A percentile compares a stretch with the other conserved stretches of the same genome.
These are phyloP conservation scores for Lytechinus variegatus DNA, from an alignment of 35 echinoderm and acorn worm genomes.

Conservation along the genomic window DNA sequence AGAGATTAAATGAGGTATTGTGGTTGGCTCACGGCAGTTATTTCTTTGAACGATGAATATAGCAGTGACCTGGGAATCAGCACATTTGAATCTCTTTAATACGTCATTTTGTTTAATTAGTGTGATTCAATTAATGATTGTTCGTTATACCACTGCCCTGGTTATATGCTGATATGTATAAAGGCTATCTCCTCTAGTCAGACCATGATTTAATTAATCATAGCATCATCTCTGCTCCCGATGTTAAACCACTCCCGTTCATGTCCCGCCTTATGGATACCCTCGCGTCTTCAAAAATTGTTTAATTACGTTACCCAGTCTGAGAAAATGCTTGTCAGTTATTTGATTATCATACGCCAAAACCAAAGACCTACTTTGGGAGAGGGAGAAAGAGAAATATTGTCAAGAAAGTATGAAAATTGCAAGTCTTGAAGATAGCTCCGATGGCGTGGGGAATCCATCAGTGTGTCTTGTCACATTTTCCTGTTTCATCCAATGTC, in stretches of 20 bases:
- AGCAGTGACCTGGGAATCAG: not conserved
- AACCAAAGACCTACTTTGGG: not conserved
- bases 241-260: constrained; percentile 22
- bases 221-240: constrained; percentile 3
- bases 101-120: not conserved
- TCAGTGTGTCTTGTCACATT: constrained; percentile 31
- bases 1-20: not conserved
- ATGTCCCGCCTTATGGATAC: constrained; percentile 15
- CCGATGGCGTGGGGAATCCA: constrained; percentile 6
- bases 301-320: constrained; percentile 47
- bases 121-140: constrained; percentile 44
- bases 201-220: constrained; percentile 42
- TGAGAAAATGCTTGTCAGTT: constrained; percentile 46
- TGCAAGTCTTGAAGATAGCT: constrained; percentile 37
- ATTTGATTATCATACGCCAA: constrained; percentile 36
- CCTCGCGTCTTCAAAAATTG: constrained; percentile 33
- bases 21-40: not conserved
- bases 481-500: constrained; percentile 30
- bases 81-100: not conserved
- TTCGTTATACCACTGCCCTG: constrained; percentile 13
- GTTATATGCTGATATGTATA: not conserved
- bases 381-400: constrained; percentile 31
- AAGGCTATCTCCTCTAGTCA: not conserved
- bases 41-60: not conserved
- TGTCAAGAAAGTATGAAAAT: not conserved